These are phyloP conservation scores for Saturnia pavonia DNA, from an alignment of 2,888 invertebrate genomes.

Conservation along the genomic window DNA sequence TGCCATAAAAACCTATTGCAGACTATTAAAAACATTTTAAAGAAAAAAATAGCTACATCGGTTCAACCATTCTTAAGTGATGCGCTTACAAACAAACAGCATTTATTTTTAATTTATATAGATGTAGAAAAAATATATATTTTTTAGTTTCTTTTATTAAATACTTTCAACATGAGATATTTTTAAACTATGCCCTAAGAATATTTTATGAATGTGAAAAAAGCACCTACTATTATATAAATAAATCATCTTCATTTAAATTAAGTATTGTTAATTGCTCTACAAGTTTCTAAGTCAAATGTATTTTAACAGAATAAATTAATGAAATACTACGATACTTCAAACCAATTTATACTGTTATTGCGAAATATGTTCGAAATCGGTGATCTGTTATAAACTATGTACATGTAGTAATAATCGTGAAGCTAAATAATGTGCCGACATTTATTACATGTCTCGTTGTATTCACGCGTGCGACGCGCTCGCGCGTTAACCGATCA, in stretches of 20 bases:
- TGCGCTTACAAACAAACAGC: no score
- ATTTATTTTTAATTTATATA: neutral
- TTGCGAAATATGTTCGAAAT: constrained; percentile 9
- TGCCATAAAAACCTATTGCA: no score
- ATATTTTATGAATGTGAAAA: no score
- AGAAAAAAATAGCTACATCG: no score
- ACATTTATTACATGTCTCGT: constrained; percentile 39
- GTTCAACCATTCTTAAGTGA: no score
- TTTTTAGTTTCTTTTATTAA: no score
- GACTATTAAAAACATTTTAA: no score
- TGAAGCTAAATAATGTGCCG: constrained; percentile 41
- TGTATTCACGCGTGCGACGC: constrained; percentile 30
- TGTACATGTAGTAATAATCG: constrained; percentile 28
- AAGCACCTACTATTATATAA: neutral
- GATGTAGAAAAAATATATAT: neutral
- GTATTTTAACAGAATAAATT: no score
- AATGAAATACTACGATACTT: neutral
- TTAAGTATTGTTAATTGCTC: no score
- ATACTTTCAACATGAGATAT: no score
- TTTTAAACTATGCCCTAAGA: no score
- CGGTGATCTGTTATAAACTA: constrained; percentile 7
- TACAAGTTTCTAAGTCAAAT: no score
- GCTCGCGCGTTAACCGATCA: constrained; percentile 36
- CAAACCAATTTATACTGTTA: constrained; percentile 1
- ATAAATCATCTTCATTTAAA: neutral